These are phyloP conservation scores for Formica aserva DNA, from an alignment of 2,888 invertebrate genomes.

Conservation along the genomic window DNA sequence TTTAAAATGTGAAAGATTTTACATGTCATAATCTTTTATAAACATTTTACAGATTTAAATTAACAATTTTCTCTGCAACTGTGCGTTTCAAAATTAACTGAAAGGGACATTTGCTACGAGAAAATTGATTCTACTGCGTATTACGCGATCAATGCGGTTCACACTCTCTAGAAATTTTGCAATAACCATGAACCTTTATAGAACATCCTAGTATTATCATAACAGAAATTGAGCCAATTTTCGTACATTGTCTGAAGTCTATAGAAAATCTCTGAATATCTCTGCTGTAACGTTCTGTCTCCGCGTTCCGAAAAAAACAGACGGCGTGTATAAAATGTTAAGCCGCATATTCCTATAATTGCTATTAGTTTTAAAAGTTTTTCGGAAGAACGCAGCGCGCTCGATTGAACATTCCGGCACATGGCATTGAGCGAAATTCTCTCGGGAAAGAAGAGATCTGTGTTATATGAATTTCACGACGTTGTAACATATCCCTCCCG, in stretches of 20 bases:
- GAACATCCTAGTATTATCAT: conserved; percentile 6
- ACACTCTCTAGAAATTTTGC: conserved; percentile 1
- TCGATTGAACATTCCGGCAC: conserved; percentile 20
- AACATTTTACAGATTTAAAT: not conserved
- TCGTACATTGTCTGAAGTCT: conserved; percentile 3
- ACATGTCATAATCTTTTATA: not conserved
- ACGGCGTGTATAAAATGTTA: not conserved
- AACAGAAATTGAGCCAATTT: conserved; percentile 37
- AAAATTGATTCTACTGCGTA: conserved; percentile 11
- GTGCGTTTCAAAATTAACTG: not conserved
- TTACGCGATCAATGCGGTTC: not conserved
- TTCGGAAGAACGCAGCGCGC: not conserved
- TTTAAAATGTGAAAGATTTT: not conserved
- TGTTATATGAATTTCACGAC: conserved; percentile 67
- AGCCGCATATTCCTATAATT: not conserved
- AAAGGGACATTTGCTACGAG: not conserved
- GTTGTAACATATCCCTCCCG: conserved; percentile 39
- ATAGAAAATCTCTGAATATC: conserved; percentile 4
- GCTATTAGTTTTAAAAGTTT: conserved; percentile 14
- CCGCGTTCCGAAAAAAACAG: not conserved
- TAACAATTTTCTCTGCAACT: not conserved
- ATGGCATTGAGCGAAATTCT: conserved; percentile 26
- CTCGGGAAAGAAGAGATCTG: conserved; percentile 60
- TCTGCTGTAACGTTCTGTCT: not conserved
- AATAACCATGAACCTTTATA: conserved; percentile 25